Evolutionary conservation across 2,888 invertebrate genomes (phyloP).

Genomic region (Mesodorylaimus sp.): DNA sequence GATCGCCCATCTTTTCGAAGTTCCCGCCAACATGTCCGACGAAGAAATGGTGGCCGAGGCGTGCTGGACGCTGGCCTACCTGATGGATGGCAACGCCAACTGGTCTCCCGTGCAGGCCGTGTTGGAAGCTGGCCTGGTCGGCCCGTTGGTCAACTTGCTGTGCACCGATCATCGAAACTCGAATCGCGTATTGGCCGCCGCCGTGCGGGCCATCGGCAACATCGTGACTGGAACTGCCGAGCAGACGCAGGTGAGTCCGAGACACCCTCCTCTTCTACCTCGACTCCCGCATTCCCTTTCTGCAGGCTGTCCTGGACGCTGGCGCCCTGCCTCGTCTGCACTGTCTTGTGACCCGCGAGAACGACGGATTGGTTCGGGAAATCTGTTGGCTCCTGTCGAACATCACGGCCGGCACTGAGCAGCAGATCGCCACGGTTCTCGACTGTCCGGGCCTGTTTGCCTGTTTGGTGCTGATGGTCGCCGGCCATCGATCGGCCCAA

Average conservation of each 20-base stretch:
- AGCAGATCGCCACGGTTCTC: slow-evolving; percentile 73
- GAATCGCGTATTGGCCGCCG: slow-evolving; percentile 46
- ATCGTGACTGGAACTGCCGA: slow-evolving; percentile 93
- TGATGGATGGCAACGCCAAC: too few species aligned
- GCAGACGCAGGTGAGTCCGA: slow-evolving; percentile 91
- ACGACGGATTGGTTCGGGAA: slow-evolving; percentile 51
- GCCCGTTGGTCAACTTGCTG: too few species aligned
- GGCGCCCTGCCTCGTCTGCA: slow-evolving; percentile 81
- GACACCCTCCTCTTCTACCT: too few species aligned
- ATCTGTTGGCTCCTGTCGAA: slow-evolving; percentile 97
- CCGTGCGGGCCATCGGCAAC: slow-evolving; percentile 78
- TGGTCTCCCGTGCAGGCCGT: too few species aligned
- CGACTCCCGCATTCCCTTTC: too few species aligned
- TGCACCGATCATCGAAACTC: neutral
- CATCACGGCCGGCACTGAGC: slow-evolving; percentile 88
- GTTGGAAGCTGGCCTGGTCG: too few species aligned
- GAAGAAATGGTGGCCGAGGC: too few species aligned
- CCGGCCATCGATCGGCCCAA: slow-evolving; percentile 76
- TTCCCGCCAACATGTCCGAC: too few species aligned
- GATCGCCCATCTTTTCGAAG: too few species aligned
- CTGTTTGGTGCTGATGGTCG: slow-evolving; percentile 70
- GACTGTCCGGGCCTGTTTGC: slow-evolving; percentile 33
- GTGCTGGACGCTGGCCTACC: too few species aligned
- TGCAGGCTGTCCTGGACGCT: too few species aligned
- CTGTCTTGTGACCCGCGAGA: slow-evolving; percentile 64